Conservation (phyloP, 2,888 invertebrate species). For the Apodemia zela region DNA sequence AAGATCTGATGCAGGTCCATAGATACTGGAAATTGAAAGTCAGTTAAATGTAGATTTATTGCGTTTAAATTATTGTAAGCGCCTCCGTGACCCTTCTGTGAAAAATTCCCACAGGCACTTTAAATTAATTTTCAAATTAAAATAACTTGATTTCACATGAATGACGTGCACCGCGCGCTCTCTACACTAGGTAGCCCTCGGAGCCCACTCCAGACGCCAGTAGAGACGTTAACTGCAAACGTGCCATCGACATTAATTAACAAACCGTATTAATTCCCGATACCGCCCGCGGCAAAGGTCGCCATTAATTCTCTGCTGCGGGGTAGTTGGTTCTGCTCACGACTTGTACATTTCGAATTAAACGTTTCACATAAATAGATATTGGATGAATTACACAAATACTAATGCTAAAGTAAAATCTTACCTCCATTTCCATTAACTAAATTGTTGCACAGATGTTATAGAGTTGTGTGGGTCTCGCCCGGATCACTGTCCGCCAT, state of each 20-base stretch:
- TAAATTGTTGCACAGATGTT: too few relatives aligned
- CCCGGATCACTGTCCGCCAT: too few relatives aligned
- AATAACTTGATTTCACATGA: too few relatives aligned
- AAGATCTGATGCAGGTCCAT: too few relatives aligned
- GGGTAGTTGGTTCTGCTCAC: slow-evolving; percentile 11
- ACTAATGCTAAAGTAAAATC: background rate
- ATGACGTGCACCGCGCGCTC: background rate
- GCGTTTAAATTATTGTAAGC: too few relatives aligned
- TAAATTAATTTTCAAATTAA: too few relatives aligned
- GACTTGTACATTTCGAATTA: slow-evolving; percentile 14
- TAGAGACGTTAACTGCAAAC: slow-evolving; percentile 19
- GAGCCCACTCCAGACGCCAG: background rate
- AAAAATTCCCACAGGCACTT: too few relatives aligned
- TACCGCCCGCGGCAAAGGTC: slow-evolving; percentile 10
- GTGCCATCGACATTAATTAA: slow-evolving; percentile 22
- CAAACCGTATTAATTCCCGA: slow-evolving; percentile 15
- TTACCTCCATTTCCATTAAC: background rate
- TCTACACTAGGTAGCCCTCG: background rate
- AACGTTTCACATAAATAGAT: slow-evolving; percentile 13
- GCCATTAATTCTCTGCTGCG: slow-evolving; percentile 5
- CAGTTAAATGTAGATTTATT: too few relatives aligned
- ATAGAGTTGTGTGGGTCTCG: too few relatives aligned
- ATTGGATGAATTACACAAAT: slow-evolving; percentile 10
- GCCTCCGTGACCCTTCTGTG: too few relatives aligned
- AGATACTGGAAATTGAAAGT: too few relatives aligned